Percentiles rank a stretch among this genome's conserved stretches.
Evolutionary conservation across 2,888 invertebrate genomes (phyloP).

Genomic region (Drosophila niveifrons): DNA sequence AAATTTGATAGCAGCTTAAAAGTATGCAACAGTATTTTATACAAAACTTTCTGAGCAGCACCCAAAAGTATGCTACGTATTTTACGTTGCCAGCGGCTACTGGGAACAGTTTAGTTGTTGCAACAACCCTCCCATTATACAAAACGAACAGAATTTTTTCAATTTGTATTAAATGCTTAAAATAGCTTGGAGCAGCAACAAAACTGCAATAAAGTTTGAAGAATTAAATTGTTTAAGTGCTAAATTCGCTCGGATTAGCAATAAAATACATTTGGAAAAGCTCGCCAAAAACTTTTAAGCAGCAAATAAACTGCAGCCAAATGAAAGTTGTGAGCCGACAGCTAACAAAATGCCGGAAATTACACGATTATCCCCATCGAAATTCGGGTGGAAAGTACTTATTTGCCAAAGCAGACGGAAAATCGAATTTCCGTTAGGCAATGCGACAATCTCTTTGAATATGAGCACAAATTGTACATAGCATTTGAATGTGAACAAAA

Average conservation of each 20-base stretch:
- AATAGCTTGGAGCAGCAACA: conserved; percentile 3
- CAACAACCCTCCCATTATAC: not conserved
- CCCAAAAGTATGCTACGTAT: conserved; percentile 38
- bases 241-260: conserved; percentile 21
- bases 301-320: conserved; percentile 12
- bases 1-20: conserved; percentile 19
- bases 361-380: conserved; percentile 57
- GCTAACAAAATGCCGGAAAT: conserved; percentile 71
- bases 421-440: conserved; percentile 68
- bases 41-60: conserved; percentile 6
- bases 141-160: conserved; percentile 1
- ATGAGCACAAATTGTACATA: conserved; percentile 34
- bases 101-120: conserved; percentile 18
- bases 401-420: conserved; percentile 47
- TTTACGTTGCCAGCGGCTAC: conserved; percentile 4
- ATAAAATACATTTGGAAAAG: conserved; percentile 21
- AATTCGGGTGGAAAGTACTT: conserved; percentile 14
- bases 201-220: conserved; percentile 11
- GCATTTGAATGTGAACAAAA: conserved; percentile 42
- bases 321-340: conserved; percentile 1
- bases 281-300: conserved; percentile 18
- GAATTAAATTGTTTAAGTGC: conserved; percentile 32
- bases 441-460: conserved; percentile 30
- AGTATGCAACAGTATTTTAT: conserved; percentile 23
- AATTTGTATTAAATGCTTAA: not conserved